phyloP scores from a whole-genome alignment of 2,797 vertebrate genomes.

The Staurois parvus region DNA sequence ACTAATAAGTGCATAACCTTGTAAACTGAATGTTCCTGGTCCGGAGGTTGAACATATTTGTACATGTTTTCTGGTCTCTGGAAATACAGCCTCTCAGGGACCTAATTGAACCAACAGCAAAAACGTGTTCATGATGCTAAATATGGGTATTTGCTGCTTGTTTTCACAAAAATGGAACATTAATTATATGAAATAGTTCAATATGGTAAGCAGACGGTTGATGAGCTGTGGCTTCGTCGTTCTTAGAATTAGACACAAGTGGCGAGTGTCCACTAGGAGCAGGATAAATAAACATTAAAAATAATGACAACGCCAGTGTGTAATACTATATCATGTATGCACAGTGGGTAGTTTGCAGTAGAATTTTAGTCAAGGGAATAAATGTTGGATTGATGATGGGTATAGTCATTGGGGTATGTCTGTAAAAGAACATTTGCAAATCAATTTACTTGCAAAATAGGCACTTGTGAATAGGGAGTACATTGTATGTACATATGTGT shows the following conservation, averaged over 20 bases:
- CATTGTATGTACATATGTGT: too few relatives aligned
- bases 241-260: not conserved
- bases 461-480: too few relatives aligned
- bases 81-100: conserved; percentile 33
- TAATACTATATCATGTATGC: not conserved
- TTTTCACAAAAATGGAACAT: conserved; percentile 2
- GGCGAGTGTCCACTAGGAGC: not conserved
- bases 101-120: conserved; percentile 32
- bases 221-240: conserved; percentile 13
- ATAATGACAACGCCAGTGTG: not conserved
- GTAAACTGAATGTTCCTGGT: conserved; percentile 23
- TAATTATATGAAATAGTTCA: conserved; percentile 29
- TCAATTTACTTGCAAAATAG: too few relatives aligned
- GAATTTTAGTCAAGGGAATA: conserved; percentile 10
- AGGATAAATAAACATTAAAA: not conserved
- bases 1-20: conserved; percentile 43
- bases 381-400: not conserved
- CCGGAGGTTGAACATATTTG: conserved; percentile 12
- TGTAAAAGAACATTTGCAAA: too few relatives aligned
- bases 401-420: too few relatives aligned
- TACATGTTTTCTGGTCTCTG: conserved; percentile 25
- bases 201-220: conserved; percentile 8
- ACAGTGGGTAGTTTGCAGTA: not conserved
- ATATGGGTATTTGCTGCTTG: conserved; percentile 36
- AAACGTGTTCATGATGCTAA: conserved; percentile 16